Evolutionary conservation across 1,140 invertebrate species (phyloP), one percentile per base, ranked within the genome.

Genomic region (Plutomurus gul): DNA sequence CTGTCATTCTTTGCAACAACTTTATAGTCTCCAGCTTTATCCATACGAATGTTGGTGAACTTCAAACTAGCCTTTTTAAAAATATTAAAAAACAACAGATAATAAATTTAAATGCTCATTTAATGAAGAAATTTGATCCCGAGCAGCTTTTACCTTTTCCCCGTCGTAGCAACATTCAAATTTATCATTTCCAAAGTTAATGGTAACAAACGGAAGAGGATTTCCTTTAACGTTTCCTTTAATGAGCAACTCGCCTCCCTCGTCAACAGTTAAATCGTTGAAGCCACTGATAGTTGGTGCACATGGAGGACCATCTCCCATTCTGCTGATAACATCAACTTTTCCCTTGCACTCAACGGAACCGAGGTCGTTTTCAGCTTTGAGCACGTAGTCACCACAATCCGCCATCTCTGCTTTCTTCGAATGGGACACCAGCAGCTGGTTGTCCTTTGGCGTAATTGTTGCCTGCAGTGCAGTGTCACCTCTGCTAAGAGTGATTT

Each of bases 361-460:
- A 0, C 96, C 97, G 3, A 97, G 89, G 72, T 96, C 95, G 85
- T 99, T 99, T 79, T 91, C 91, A 1, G 96, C 96, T 27, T 89
- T 89, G 39, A 96, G 91, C 13, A 91, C 91, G 85, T 98, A 98
- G 65, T 91, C 89, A 30, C 96, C 96, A 47, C 92, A 93, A 86
- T 98, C 96, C 72, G 11, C 11, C 70, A 72, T 65, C 18, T 65
- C 56, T 6, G 56, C 56, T 39, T 78, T 46, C 18, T 72, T 36
- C 4, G 30, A 18, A 20, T 78, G 73, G 11, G 33, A 46, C 16
- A 72, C 37, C 1, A 33, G 6, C 11, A 72, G n/a, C 11, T 30
- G 36, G 47, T 49, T 49, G 36, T 72, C 76, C 10, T 51, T 46
- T 20, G 33, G 33, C 1, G 46, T 72, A 33, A 47, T 4, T 3